Evolutionary conservation across 92 coral and sea anemone species (phyloP).

Genomic region (Plumapathes pennacea): DNA sequence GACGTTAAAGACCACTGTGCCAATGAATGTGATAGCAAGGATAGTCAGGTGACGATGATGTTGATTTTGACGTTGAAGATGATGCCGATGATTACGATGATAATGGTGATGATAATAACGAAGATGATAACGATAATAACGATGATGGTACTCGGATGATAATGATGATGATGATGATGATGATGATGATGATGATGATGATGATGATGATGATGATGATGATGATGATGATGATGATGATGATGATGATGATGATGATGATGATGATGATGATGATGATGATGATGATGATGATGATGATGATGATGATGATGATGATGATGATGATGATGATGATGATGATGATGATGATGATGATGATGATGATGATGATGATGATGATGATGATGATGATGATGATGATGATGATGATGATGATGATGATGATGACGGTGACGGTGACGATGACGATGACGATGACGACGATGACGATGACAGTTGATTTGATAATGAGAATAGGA

Average conservation of each 20-base stretch:
- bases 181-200: slow-evolving; percentile 20
- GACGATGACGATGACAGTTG: slow-evolving; percentile 4
- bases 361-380: slow-evolving; percentile 17
- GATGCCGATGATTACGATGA: background rate
- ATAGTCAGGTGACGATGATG: slow-evolving; percentile 1
- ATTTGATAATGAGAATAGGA: background rate
- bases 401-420: slow-evolving; percentile 15
- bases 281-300: slow-evolving; percentile 17
- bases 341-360: slow-evolving; percentile 15
- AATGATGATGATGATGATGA: slow-evolving; percentile 18
- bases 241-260: slow-evolving; percentile 20
- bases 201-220: slow-evolving; percentile 16
- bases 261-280: slow-evolving; percentile 19
- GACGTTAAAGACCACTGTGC: no score
- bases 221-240: slow-evolving; percentile 12
- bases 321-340: slow-evolving; percentile 17
- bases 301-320: slow-evolving; percentile 17
- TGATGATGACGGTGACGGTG: slow-evolving; percentile 13
- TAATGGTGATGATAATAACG: slow-evolving; percentile 1
- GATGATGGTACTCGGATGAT: slow-evolving; percentile 3
- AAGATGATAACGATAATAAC: background rate
- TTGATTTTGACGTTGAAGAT: background rate
- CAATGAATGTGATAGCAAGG: no score
- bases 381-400: slow-evolving; percentile 15
- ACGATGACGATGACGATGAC: slow-evolving; percentile 9